These are phyloP conservation scores for Theretra japonica DNA, from an alignment of 2,888 invertebrate species.

Conservation along the genomic window DNA sequence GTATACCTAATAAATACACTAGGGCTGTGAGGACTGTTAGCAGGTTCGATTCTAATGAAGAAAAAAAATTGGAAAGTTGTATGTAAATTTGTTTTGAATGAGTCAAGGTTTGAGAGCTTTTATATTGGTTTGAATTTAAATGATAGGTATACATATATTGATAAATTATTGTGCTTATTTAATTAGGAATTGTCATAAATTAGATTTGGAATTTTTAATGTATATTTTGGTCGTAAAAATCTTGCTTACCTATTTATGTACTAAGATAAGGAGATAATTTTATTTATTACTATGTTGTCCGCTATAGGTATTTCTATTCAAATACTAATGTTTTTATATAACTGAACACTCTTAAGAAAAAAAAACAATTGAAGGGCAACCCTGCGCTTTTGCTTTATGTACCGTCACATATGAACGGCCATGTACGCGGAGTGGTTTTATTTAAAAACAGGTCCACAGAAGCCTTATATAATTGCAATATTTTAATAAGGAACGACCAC, in stretches of 20 bases:
- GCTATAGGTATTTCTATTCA: too few species aligned
- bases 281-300: too few species aligned
- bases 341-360: too few species aligned
- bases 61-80: too few species aligned
- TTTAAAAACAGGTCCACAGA: constrained; percentile 68
- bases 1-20: constrained; percentile 15
- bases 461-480: constrained; percentile 75
- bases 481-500: constrained; percentile 71
- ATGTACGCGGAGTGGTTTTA: constrained; percentile 59
- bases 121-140: background rate
- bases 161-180: background rate
- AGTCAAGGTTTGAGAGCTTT: too few species aligned
- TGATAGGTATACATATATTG: background rate
- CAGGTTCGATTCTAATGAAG: constrained; percentile 2
- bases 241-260: background rate
- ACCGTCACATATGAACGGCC: constrained; percentile 50
- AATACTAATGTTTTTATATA: too few species aligned
- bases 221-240: background rate
- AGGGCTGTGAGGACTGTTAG: constrained; percentile 8
- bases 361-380: background rate
- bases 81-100: too few species aligned
- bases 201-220: background rate
- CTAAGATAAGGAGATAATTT: too few species aligned
- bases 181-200: background rate
- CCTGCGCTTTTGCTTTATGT: constrained; percentile 58